phyloP scores from a whole-genome alignment of 2,888 invertebrate species.

The Biston stratarius region DNA sequence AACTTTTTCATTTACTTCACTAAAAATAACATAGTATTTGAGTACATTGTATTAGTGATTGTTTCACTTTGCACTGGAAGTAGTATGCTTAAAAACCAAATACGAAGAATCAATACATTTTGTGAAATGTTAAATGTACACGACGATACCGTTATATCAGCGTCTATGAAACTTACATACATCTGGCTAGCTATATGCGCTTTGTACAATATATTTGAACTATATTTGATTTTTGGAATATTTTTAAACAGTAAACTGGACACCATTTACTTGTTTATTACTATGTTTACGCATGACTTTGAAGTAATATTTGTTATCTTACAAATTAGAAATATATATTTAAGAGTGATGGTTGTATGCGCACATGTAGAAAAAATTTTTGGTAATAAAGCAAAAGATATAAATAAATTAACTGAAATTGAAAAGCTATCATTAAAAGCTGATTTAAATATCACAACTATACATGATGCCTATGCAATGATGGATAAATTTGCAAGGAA shows the following conservation, averaged over 20 bases:
- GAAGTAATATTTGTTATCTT: slow-evolving; percentile 62
- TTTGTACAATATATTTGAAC: slow-evolving; percentile 53
- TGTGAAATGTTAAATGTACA: slow-evolving; percentile 61
- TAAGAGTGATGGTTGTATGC: slow-evolving; percentile 60
- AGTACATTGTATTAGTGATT: slow-evolving; percentile 55
- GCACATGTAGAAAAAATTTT: slow-evolving; percentile 60
- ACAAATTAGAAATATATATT: slow-evolving; percentile 56
- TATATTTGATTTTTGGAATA: slow-evolving; percentile 1
- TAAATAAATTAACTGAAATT: slow-evolving; percentile 46
- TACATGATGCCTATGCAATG: slow-evolving; percentile 66
- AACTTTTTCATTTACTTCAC: slow-evolving; percentile 47
- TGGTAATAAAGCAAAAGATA: slow-evolving; percentile 35
- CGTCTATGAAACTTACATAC: slow-evolving; percentile 42
- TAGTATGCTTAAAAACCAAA: slow-evolving; percentile 50
- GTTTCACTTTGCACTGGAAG: slow-evolving; percentile 51
- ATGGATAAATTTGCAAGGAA: slow-evolving; percentile 65
- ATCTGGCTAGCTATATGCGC: slow-evolving; percentile 36
- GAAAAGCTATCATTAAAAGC: slow-evolving; percentile 59
- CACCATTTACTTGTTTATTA: background rate
- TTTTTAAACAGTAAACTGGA: background rate
- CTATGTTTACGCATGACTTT: slow-evolving; percentile 55
- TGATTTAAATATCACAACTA: slow-evolving; percentile 56
- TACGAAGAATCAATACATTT: slow-evolving; percentile 54
- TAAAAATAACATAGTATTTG: slow-evolving; percentile 52
- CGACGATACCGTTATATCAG: slow-evolving; percentile 47